These are phyloP conservation scores for Erpobdella octoculata DNA, from an alignment of 2,888 invertebrate genomes.

Conservation along the genomic window DNA sequence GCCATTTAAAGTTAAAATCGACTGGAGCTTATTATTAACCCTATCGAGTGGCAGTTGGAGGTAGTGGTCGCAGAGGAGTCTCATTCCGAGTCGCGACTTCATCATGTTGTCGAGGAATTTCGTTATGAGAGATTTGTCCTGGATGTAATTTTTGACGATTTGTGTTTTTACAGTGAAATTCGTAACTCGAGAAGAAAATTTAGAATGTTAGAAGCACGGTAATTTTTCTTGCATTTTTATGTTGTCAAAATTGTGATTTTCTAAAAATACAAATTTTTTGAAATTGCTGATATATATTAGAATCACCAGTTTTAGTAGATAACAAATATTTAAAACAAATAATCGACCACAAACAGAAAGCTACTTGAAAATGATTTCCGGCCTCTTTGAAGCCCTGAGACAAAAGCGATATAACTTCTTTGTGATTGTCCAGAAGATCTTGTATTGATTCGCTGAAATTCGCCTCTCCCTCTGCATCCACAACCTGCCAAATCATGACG, in stretches of 20 bases:
- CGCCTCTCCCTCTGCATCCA: constrained; percentile 52
- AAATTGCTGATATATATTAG: no score
- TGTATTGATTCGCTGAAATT: constrained; percentile 52
- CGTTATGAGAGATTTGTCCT: constrained; percentile 54
- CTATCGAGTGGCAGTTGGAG: constrained; percentile 54
- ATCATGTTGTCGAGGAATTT: constrained; percentile 56
- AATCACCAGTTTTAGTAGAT: background rate
- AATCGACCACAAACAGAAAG: no score
- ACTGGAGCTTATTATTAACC: constrained; percentile 41
- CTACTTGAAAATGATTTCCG: constrained; percentile 53
- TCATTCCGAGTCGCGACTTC: constrained; percentile 56
- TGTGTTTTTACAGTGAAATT: no score
- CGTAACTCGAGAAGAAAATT: no score
- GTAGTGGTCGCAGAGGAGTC: constrained; percentile 58
- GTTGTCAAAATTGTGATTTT: no score
- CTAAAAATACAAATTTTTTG: no score
- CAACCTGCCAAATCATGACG: constrained; percentile 44
- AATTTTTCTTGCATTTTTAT: no score
- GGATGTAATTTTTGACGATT: background rate
- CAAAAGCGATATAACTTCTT: constrained; percentile 56
- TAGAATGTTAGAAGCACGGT: no score
- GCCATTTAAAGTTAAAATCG: background rate
- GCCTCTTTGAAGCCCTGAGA: constrained; percentile 57
- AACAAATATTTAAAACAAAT: background rate
- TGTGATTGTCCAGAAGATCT: constrained; percentile 55